Base-by-base conservation (phyloP, 2,888 invertebrate species). In the Beris morrisii region DNA sequence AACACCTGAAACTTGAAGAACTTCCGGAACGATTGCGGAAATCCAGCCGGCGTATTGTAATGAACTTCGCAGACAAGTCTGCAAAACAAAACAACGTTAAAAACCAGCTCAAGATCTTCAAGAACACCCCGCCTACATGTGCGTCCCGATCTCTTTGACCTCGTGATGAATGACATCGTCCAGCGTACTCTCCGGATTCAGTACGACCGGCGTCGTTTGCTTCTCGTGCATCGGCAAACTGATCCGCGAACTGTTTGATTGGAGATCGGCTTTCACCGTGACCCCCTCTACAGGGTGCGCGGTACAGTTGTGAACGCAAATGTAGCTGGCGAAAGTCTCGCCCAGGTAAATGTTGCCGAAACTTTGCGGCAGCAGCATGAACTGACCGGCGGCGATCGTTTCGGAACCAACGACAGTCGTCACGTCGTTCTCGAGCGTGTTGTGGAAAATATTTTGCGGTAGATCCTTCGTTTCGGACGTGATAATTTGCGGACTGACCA, bases 1-100 rank as follows among this genome's bases (percentile, higher is more conserved):
- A 96, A 86, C 0, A 99, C 98, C 86, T 95, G 90, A 80, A 99
- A 98, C 82, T 97, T 98, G 81, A 98, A 99, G 80, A 96, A 97
- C 80, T 98, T 98, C 72, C 96, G 86, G 76, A 98, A 95, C 70
- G 93, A 92, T 77, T 92, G 89, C 43, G 88, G 83, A 71, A 91
- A 88, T 65, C 88, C 87, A 68, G 86, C 85, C 58, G 89, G 86
- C 43, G 90, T 90, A 75, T 87, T 87, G 78, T 98, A 99, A 71
- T 89, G 91, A 3, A 99, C 96, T 81, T 97, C 95, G 82, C 98
- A 99, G 2, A 97, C 95, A 72, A 99, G 83, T 77, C 93, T 93
- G 77, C 69, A 83, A 82, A 73, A 69, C 59, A 71, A 50, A 48
- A 22, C 1, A 5, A 2, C 11, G 4, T 43, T 11, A 11, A 43